phyloP scores from a whole-genome alignment of 1,140 invertebrate species.

The Heliconius congener region DNA sequence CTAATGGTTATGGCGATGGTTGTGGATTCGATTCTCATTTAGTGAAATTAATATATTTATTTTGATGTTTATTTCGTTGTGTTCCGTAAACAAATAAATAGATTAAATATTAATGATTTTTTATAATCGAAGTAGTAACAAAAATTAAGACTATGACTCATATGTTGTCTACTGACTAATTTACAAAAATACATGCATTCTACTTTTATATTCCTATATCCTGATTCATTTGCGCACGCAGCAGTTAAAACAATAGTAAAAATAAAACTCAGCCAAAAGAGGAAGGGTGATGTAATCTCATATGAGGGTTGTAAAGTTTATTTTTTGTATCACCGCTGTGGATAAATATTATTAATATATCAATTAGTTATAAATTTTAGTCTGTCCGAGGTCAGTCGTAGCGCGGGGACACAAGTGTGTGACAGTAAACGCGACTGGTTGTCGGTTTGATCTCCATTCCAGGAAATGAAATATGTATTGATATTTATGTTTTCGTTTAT shows the following conservation, averaged over 20 bases:
- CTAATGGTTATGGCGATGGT: no score
- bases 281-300: background rate
- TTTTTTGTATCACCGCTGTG: background rate
- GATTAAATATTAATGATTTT: background rate
- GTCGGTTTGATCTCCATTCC: no score
- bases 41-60: no score
- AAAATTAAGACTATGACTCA: background rate
- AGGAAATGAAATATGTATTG: no score
- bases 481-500: no score
- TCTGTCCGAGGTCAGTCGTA: no score
- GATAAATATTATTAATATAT: background rate
- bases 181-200: background rate
- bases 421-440: no score
- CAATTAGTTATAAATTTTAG: background rate
- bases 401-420: no score
- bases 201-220: background rate
- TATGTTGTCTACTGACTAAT: background rate
- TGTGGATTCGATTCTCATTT: no score
- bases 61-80: no score
- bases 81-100: background rate
- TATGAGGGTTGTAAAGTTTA: constrained; percentile 6
- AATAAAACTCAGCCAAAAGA: background rate
- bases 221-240: constrained; percentile 2
- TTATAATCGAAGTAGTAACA: background rate
- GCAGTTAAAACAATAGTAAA: constrained; percentile 2